Conservation (phyloP, 1,140 invertebrate genomes). For the Artemia franciscana region DNA sequence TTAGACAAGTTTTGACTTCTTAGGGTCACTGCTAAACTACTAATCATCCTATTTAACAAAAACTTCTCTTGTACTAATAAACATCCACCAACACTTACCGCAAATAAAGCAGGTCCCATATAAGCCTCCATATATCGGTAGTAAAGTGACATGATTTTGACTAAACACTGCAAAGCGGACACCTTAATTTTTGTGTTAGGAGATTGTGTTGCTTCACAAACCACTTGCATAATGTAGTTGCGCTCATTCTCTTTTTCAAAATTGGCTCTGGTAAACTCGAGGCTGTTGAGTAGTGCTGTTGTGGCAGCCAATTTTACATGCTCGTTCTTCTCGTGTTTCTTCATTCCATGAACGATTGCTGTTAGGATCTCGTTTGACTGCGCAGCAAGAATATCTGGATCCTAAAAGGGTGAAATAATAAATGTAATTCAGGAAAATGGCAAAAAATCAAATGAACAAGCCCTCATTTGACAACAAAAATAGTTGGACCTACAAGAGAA, state of each 20-base stretch:
- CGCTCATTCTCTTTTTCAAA: conserved; percentile 91
- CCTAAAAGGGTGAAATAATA: conserved; percentile 22
- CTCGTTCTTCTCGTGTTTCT: conserved; percentile 50
- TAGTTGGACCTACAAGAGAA: too few species aligned
- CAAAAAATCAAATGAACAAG: too few species aligned
- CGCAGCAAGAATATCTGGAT: conserved; percentile 65
- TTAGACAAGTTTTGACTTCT: too few species aligned
- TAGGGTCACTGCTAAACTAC: too few species aligned
- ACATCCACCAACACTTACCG: conserved; percentile 27
- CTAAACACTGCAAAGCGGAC: conserved; percentile 87
- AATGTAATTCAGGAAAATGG: too few species aligned
- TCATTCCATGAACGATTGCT: conserved; percentile 96
- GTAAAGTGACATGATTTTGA: conserved; percentile 96
- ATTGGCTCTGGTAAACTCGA: conserved; percentile 96
- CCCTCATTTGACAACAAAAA: too few species aligned
- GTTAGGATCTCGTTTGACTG: conserved; percentile 93
- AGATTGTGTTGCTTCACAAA: conserved; percentile 53
- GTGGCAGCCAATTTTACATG: conserved; percentile 83
- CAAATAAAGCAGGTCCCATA: conserved; percentile 94
- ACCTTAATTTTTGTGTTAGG: conserved; percentile 71
- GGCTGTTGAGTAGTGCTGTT: conserved; percentile 84
- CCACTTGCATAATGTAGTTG: conserved; percentile 99
- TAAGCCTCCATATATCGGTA: conserved; percentile 99
- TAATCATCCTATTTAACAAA: too few species aligned
- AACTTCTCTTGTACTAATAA: too few species aligned